A percentile compares a stretch with the other conserved stretches of the same genome.
Evolutionary conservation across 2,888 invertebrate genomes (phyloP).

Genomic region (Rhynchonema sp.): DNA sequence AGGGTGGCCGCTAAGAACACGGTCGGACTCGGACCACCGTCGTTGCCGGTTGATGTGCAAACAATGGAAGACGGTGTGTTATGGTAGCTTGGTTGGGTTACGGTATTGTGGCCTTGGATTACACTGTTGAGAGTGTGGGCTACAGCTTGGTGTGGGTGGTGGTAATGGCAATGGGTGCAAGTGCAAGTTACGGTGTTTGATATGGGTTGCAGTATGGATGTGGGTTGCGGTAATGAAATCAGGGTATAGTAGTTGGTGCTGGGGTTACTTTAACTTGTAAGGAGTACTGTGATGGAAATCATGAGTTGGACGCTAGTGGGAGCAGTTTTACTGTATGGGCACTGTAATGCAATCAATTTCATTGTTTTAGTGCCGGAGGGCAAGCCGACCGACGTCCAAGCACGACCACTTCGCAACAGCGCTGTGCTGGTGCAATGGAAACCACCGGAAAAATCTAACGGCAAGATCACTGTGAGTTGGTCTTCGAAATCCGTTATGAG

Average conservation of each 20-base stretch:
- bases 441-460: slow-evolving; percentile 88
- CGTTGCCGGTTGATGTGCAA: slow-evolving; percentile 66
- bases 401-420: slow-evolving; percentile 73
- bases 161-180: background rate
- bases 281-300: no score
- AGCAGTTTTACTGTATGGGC: no score
- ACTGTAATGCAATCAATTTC: no score
- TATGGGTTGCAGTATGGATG: no score
- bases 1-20: slow-evolving; percentile 83
- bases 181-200: background rate
- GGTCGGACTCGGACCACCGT: slow-evolving; percentile 74
- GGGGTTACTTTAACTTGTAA: no score
- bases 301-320: no score
- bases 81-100: no score
- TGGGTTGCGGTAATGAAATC: no score
- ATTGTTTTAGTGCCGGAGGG: slow-evolving; percentile 65
- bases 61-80: slow-evolving; percentile 79
- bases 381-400: slow-evolving; percentile 79
- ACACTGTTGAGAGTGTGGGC: no score
- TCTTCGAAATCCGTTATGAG: no score
- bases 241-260: no score
- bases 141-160: background rate
- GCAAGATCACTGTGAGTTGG: slow-evolving; percentile 37
- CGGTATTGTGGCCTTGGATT: no score
- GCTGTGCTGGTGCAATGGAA: slow-evolving; percentile 97